Percentiles rank a stretch among this genome's conserved stretches.
Evolutionary conservation across 2,113 vertebrate genomes (phyloP).

Genomic region (Sclerurus mexicanus): DNA sequence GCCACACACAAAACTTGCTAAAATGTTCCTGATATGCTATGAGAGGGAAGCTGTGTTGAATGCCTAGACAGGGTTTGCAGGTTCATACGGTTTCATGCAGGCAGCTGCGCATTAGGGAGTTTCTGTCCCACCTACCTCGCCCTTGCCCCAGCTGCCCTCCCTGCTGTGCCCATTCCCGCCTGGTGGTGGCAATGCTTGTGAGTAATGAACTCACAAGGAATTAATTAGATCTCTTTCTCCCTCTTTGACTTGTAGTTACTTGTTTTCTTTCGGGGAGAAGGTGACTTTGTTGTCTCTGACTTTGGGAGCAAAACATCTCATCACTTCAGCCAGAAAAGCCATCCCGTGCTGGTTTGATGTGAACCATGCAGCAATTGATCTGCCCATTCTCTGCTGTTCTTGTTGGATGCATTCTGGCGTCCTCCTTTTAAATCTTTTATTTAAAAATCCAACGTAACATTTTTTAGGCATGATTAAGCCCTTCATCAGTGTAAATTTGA

Average conservation of each 20-base stretch:
- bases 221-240: not conserved
- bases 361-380: not conserved
- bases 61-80: rapidly evolving
- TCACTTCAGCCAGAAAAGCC: not conserved
- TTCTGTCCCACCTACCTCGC: rapidly evolving
- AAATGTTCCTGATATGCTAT: not conserved
- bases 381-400: not conserved
- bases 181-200: not conserved
- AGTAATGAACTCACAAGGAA: not conserved
- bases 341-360: not conserved
- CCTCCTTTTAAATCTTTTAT: not conserved
- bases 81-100: rapidly evolving
- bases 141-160: not conserved
- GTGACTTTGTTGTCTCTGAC: not conserved
- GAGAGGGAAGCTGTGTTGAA: not conserved
- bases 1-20: not conserved
- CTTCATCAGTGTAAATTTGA: not conserved
- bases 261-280: not conserved
- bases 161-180: rapidly evolving
- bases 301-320: not conserved
- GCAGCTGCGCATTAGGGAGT: rapidly evolving
- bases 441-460: not conserved
- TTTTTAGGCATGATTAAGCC: not conserved
- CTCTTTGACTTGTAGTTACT: not conserved
- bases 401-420: not conserved